These are phyloP conservation scores for Dipodomys merriami DNA, from an alignment of 2,113 vertebrate species.

Conservation along the genomic window DNA sequence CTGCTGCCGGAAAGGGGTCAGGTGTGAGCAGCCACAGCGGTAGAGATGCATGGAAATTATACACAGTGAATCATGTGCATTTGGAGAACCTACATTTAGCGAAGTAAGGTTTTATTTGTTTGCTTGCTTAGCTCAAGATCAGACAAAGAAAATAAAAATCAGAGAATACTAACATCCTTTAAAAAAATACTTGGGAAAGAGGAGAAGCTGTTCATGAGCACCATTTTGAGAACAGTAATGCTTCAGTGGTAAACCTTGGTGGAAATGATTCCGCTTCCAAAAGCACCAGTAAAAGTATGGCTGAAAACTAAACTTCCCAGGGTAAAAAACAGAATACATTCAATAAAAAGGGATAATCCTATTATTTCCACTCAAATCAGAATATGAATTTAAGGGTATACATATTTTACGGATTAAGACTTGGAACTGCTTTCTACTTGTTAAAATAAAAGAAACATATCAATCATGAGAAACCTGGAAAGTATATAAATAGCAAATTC, in stretches of 20 bases:
- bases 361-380: constrained; percentile 38
- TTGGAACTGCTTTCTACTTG: constrained; percentile 64
- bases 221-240: not conserved
- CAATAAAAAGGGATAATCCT: constrained; percentile 56
- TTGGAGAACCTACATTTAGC: not conserved
- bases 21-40: not conserved
- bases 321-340: constrained; percentile 65
- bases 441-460: constrained; percentile 70
- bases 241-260: not conserved
- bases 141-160: constrained; percentile 37
- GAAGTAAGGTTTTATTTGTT: not conserved
- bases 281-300: not conserved
- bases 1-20: not conserved
- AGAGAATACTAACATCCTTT: not conserved
- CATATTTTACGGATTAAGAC: constrained; percentile 49
- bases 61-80: not conserved
- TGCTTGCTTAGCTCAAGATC: not conserved
- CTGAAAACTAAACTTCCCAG: constrained; percentile 42
- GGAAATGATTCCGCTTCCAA: not conserved
- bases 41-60: not conserved
- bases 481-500: constrained; percentile 63
- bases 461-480: constrained; percentile 66
- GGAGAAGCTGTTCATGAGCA: constrained; percentile 15
- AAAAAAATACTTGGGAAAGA: not conserved
- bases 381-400: constrained; percentile 31